A percentile compares a stretch with the other conserved stretches of the same genome.
Evolutionary conservation across 2,797 vertebrate genomes (phyloP).

Genomic region (Gallirallus australis): DNA sequence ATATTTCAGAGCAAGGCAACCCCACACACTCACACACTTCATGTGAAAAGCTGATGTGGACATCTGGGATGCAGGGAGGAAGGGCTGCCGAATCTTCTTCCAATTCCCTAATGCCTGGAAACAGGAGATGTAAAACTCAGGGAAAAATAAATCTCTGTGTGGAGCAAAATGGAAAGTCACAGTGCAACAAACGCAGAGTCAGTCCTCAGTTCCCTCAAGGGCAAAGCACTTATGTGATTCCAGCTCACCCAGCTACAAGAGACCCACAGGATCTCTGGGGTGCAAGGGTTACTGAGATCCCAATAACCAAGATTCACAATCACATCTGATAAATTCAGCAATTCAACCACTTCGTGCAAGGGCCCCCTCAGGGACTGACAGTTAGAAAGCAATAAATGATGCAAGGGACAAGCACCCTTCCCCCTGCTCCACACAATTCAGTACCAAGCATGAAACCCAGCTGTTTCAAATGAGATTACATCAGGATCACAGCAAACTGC

Average conservation of each 20-base stretch:
- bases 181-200: background rate
- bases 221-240: background rate
- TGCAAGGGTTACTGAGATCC: background rate
- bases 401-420: background rate
- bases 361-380: background rate
- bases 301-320: background rate
- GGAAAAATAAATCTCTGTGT: background rate
- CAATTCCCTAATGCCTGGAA: background rate
- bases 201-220: background rate
- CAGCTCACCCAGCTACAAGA: background rate
- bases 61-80: background rate
- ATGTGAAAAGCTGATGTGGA: background rate
- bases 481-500: rapidly evolving
- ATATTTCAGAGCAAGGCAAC: background rate
- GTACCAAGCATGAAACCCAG: background rate
- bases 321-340: background rate
- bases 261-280: background rate
- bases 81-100: background rate
- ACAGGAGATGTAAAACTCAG: background rate
- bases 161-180: background rate
- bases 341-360: background rate
- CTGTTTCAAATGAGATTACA: background rate
- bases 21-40: background rate
- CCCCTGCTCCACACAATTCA: background rate
- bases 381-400: background rate